Evolutionary conservation across 2,797 vertebrate genomes (phyloP).

Genomic region (Macroramphosus scolopax): DNA sequence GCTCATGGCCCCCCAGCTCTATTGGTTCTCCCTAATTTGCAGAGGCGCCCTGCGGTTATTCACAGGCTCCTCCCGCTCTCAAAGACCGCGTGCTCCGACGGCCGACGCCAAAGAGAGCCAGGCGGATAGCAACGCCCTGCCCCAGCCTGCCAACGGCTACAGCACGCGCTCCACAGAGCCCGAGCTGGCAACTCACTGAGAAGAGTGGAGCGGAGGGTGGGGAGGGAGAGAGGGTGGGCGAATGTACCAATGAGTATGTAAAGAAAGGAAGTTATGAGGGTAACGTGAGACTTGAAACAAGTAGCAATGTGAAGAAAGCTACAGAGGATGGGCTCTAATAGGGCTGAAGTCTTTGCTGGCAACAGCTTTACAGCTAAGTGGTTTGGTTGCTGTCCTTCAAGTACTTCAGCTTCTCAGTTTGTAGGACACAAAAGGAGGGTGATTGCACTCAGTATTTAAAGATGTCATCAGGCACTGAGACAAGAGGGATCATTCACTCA

Average conservation of each 20-base stretch:
- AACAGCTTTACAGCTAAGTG: constrained; percentile 18
- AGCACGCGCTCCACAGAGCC: constrained; percentile 64
- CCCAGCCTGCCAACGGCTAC: constrained; percentile 79
- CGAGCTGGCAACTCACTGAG: constrained; percentile 75
- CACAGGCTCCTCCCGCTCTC: constrained; percentile 68
- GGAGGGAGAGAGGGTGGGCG: constrained; percentile 34
- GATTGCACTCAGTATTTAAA: constrained; percentile 53
- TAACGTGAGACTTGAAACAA: constrained; percentile 40
- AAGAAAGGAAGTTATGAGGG: constrained; percentile 43
- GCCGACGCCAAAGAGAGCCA: constrained; percentile 56
- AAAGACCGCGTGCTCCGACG: constrained; percentile 40
- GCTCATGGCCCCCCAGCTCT: constrained; percentile 89
- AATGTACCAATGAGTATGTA: constrained; percentile 70
- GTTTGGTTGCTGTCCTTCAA: constrained; percentile 39
- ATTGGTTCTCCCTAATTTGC: constrained; percentile 92
- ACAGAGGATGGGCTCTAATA: constrained; percentile 51
- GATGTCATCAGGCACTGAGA: constrained; percentile 69
- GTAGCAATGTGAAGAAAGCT: constrained; percentile 51
- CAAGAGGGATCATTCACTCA: constrained; percentile 63
- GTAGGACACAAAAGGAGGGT: constrained; percentile 40
- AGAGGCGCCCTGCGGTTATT: constrained; percentile 84
- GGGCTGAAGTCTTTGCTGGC: constrained; percentile 54
- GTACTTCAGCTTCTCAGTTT: constrained; percentile 50
- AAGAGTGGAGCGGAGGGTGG: constrained; percentile 25
- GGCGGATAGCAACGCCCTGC: constrained; percentile 47